Percentiles rank a stretch among this genome's conserved stretches.
These are phyloP conservation scores for Drosophila prosaltans DNA, from an alignment of 1,140 invertebrate genomes.

Conservation along the genomic window DNA sequence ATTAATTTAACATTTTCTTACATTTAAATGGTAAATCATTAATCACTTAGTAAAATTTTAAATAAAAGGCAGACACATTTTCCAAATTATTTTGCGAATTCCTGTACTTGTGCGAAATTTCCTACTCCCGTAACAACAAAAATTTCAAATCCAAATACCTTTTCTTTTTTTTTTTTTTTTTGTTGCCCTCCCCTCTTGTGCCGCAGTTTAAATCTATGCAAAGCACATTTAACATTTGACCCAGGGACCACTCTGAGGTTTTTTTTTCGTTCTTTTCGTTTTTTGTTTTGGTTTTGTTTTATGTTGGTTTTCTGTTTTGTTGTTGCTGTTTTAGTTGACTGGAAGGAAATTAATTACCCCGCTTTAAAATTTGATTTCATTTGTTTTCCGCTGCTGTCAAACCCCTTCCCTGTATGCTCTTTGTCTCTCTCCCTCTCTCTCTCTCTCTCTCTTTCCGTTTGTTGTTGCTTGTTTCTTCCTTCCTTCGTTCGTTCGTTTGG, in stretches of 20 bases:
- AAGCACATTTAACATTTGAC: conserved; percentile 11
- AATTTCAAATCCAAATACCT: conserved; percentile 5
- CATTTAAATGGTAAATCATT: background rate
- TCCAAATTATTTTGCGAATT: conserved; percentile 1
- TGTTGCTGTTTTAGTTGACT: conserved; percentile 14
- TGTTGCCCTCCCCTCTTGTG: background rate
- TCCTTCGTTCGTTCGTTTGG: background rate
- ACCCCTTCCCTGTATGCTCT: conserved; percentile 13
- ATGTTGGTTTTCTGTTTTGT: conserved; percentile 5
- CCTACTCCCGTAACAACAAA: background rate
- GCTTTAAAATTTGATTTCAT: conserved; percentile 64
- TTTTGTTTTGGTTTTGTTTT: background rate
- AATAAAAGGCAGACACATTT: background rate
- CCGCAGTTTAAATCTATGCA: background rate
- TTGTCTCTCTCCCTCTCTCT: background rate
- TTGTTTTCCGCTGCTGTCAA: conserved; percentile 36
- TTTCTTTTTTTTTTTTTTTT: background rate
- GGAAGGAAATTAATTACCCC: conserved; percentile 50
- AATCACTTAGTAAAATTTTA: conserved; percentile 3
- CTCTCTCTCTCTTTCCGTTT: background rate
- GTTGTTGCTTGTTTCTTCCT: background rate
- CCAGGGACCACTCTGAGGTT: background rate
- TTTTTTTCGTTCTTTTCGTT: background rate
- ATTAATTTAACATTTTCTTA: background rate
- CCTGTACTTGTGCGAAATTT: background rate